Conservation (phyloP, 2,888 invertebrate species). For the Xanthorhoe designata region DNA sequence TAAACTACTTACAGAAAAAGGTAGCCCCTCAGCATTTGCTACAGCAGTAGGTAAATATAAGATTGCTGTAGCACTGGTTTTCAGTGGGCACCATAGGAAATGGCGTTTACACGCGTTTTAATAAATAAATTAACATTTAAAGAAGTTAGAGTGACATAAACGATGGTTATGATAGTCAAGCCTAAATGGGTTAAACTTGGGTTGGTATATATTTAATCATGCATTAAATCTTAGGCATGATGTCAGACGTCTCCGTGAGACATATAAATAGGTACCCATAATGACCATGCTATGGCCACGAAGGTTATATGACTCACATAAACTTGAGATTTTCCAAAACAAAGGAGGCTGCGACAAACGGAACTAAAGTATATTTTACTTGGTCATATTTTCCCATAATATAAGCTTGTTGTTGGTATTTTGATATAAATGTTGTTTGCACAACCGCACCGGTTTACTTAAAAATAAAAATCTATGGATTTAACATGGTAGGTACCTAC, state of each 20-base stretch:
- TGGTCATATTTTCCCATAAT: constrained; percentile 8
- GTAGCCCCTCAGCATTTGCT: no score
- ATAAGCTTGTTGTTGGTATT: neutral
- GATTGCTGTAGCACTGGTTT: no score
- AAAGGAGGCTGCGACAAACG: constrained; percentile 9
- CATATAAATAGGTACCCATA: constrained; percentile 28
- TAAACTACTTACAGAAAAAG: no score
- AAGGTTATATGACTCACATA: constrained; percentile 36
- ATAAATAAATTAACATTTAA: no score
- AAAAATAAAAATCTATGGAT: neutral
- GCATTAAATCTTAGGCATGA: constrained; percentile 40
- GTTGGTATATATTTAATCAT: constrained; percentile 25
- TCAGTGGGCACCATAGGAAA: no score
- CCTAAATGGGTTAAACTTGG: constrained; percentile 1
- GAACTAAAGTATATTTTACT: constrained; percentile 7
- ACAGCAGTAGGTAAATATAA: no score
- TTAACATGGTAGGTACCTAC: neutral
- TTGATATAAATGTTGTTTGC: neutral
- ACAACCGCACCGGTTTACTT: neutral
- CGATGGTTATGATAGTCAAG: neutral
- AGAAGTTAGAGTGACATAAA: neutral
- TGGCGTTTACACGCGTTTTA: no score
- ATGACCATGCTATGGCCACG: constrained; percentile 37
- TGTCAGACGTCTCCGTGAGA: constrained; percentile 39
- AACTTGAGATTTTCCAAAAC: constrained; percentile 33